Base-by-base conservation (phyloP, 1,140 invertebrate species). In the Lordiphosa mommai region DNA sequence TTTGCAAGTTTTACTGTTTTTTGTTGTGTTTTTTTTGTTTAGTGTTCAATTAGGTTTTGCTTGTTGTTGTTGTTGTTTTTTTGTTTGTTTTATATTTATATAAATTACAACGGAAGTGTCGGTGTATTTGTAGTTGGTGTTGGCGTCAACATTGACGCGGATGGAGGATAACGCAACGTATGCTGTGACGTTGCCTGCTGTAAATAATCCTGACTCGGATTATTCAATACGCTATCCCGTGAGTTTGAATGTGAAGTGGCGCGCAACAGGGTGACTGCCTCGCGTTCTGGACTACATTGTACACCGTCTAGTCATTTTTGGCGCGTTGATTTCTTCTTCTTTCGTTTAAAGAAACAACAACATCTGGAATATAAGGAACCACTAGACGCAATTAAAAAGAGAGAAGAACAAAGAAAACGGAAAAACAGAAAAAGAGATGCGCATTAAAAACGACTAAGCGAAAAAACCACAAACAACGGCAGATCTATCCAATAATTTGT, bases 311-410 rank as follows among this genome's bases (percentile, higher is more conserved):
- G 88, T 89, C 88, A 89, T 89, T 89, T 89, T 84, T 89, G 88
- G 68, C 88, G 88, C 59, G 88, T 86, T 69, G 88, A 92, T 93
- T 97, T 97, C 93, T 97, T 97, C 95, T 97, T 97, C 94, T 97
- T 96, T 89, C 96, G 93, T 90, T 96, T 96, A 93, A 97, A 97
- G 93, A 97, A 97, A 91, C 96, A 97, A 92, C 96, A 98, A 91
- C 96, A 97, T 92, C 96, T 97, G 93, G 89, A 94, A 82, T 82
- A 82, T 82, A 82, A 82, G 76, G 76, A 82, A 80, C 82, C 74
- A 87, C 79, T 76, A 59, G 49, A 86, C 61, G 85, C 74, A 76
- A 68, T 84, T 87, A 86, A 63, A 61, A 50, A 60, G 40, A 64
- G 55, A 77, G 43, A 61, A 52, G 56, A 30, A 61, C 41, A 61